phyloP scores from a whole-genome alignment of 2,888 invertebrate species.

The Epirrita christyi region DNA sequence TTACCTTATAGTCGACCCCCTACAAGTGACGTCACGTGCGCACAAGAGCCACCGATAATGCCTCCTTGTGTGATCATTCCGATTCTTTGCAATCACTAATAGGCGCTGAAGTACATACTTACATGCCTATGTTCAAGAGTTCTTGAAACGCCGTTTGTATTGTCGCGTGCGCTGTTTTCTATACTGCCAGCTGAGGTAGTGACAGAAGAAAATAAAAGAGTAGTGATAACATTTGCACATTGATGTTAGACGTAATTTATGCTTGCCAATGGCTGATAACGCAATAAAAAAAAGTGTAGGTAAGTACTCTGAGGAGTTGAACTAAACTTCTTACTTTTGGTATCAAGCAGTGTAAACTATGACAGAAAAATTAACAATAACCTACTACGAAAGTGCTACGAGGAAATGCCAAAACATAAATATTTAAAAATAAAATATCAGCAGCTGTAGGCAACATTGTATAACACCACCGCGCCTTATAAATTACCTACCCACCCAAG shows the following conservation, averaged over 20 bases:
- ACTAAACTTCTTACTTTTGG: too few species aligned
- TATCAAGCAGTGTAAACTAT: too few species aligned
- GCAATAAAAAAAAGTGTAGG: background rate
- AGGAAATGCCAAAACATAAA: background rate
- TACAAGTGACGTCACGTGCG: constrained; percentile 65
- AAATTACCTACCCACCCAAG: constrained; percentile 38
- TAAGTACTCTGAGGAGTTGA: background rate
- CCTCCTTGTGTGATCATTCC: constrained; percentile 59
- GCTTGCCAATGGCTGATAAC: background rate
- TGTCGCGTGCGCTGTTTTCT: constrained; percentile 34
- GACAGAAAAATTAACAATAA: background rate
- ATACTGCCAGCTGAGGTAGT: background rate
- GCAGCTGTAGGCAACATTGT: constrained; percentile 9
- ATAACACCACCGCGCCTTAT: constrained; percentile 18
- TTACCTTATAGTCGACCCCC: constrained; percentile 4
- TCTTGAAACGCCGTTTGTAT: constrained; percentile 14
- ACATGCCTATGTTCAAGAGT: constrained; percentile 11
- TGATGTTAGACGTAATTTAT: background rate
- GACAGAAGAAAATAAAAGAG: constrained; percentile 8
- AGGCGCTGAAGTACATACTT: constrained; percentile 31
- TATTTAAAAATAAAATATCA: background rate
- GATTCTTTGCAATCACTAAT: constrained; percentile 39
- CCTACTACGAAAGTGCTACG: background rate
- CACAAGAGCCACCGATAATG: constrained; percentile 53
- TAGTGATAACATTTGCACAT: background rate